Conservation (phyloP, 2,797 vertebrate species). For the Gymnopithys bicolor region DNA sequence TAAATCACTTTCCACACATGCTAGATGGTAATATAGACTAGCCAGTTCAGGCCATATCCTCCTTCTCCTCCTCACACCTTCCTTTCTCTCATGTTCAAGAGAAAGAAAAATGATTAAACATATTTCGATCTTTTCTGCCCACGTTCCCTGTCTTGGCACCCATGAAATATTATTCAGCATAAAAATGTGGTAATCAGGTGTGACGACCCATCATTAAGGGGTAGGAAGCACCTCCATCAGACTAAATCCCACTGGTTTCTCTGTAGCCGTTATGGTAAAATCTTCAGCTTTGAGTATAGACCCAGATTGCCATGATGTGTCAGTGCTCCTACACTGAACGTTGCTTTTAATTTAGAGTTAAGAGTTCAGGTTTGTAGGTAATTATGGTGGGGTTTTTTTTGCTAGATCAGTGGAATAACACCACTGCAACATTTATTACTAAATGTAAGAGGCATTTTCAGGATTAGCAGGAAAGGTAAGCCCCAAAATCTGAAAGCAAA, state of each 20-base stretch:
- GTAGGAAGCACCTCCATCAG: background rate
- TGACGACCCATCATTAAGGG: background rate
- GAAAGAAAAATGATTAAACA: conserved; percentile 23
- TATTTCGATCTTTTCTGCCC: background rate
- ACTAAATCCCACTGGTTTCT: background rate
- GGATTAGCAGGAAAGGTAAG: conserved; percentile 44
- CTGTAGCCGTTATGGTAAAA: background rate
- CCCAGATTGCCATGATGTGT: background rate
- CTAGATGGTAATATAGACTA: background rate
- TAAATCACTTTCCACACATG: conserved; percentile 47
- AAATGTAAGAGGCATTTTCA: conserved; percentile 44
- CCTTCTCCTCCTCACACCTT: conserved; percentile 29
- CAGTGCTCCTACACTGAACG: background rate
- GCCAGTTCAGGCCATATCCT: background rate
- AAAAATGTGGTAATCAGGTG: background rate
- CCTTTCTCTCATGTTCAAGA: background rate
- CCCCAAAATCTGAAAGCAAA: conserved; percentile 57
- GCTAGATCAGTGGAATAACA: conserved; percentile 28
- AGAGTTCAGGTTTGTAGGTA: conserved; percentile 5
- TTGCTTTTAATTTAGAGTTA: conserved; percentile 36
- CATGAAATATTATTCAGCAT: background rate
- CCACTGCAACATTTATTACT: conserved; percentile 49
- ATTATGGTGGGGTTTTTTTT: conserved; percentile 12
- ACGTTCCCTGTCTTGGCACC: background rate
- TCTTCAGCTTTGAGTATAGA: background rate